Conservation (phyloP, 2,113 vertebrate genomes). For the Esox niger region DNA sequence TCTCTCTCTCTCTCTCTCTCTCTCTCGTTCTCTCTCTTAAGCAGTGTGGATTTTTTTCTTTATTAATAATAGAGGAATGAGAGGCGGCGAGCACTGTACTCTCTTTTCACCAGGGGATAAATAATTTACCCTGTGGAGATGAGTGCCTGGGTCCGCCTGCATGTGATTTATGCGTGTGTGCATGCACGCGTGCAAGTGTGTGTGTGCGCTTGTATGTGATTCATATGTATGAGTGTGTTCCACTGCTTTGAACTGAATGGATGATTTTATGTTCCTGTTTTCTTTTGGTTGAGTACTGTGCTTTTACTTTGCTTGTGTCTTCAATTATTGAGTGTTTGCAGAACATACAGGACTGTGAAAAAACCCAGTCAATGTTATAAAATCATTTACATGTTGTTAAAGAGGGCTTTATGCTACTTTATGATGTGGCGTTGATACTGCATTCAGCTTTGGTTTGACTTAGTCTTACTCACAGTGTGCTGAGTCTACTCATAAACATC, state of each 20-base stretch:
- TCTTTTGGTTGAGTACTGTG: conserved; percentile 4
- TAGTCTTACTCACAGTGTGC: conserved; percentile 19
- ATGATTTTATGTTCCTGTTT: background rate
- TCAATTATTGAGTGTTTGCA: conserved; percentile 38
- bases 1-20: background rate
- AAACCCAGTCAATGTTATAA: conserved; percentile 32
- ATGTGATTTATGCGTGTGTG: conserved; percentile 3
- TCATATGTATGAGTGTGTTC: conserved; percentile 10
- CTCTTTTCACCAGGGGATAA: conserved; percentile 57
- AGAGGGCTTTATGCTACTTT: too few species aligned
- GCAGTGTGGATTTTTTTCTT: conserved; percentile 69
- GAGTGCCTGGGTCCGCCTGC: conserved; percentile 27
- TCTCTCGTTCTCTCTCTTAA: background rate
- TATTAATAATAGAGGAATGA: conserved; percentile 73
- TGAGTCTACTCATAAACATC: background rate
- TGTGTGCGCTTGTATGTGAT: background rate
- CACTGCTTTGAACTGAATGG: background rate
- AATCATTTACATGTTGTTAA: too few species aligned
- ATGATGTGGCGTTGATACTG: conserved; percentile 5
- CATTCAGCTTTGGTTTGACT: too few species aligned
- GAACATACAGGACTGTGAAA: background rate
- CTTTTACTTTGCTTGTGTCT: conserved; percentile 1
- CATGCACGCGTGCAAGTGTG: background rate
- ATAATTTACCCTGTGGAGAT: conserved; percentile 65
- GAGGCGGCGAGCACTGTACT: conserved; percentile 52